A percentile compares a stretch with the other conserved stretches of the same genome.
Conservation (phyloP, 2,888 invertebrate genomes). For the Sminthurides aquaticus region DNA sequence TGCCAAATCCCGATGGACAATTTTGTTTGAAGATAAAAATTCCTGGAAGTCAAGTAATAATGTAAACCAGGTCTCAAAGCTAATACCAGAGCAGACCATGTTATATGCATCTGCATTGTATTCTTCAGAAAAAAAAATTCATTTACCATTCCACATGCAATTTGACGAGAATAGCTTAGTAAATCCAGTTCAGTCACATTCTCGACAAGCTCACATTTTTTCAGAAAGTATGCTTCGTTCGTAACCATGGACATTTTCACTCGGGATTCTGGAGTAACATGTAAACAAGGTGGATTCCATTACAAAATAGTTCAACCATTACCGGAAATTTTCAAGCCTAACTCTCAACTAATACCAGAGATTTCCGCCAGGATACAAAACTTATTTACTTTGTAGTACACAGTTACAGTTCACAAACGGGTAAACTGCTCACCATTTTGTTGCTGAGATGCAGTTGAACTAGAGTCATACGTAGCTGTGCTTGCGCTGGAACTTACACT, state of each 20-base stretch:
- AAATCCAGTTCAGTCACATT: slow-evolving; percentile 28
- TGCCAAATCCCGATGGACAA: slow-evolving; percentile 40
- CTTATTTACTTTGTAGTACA: no score
- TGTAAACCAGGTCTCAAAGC: not conserved
- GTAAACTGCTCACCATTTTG: no score
- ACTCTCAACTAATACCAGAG: no score
- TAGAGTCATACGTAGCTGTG: not conserved
- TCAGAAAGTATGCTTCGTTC: slow-evolving; percentile 37
- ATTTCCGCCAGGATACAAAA: no score
- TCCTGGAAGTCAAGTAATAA: slow-evolving; percentile 27
- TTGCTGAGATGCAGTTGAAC: no score
- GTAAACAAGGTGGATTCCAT: slow-evolving; percentile 7
- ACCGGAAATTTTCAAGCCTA: not conserved
- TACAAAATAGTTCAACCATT: not conserved
- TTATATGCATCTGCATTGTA: no score
- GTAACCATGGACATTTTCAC: slow-evolving; percentile 29
- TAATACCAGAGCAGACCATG: not conserved
- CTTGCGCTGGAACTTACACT: not conserved
- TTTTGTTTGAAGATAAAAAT: slow-evolving; percentile 35
- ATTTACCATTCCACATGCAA: slow-evolving; percentile 41
- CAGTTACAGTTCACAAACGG: no score
- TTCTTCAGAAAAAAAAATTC: no score
- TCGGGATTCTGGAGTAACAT: slow-evolving; percentile 10
- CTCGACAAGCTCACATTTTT: slow-evolving; percentile 10
- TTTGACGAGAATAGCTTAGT: slow-evolving; percentile 36